A percentile compares a stretch with the other conserved stretches of the same genome.
phyloP scores from a whole-genome alignment of 2,113 vertebrate genomes.

The Rafetus swinhoei region DNA sequence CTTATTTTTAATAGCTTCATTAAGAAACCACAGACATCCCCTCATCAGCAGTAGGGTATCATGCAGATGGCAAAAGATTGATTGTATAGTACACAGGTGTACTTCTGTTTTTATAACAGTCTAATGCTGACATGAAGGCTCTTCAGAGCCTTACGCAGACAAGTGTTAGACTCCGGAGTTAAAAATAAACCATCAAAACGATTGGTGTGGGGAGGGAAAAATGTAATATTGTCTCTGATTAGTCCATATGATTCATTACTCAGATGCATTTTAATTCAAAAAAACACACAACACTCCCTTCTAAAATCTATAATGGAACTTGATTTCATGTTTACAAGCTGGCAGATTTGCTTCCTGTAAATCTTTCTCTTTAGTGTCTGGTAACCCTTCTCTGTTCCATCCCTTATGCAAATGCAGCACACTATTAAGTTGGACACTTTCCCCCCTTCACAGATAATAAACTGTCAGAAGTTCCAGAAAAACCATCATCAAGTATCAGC shows the following conservation, averaged over 20 bases:
- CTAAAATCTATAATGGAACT: background rate
- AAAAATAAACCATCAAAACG: fast-evolving
- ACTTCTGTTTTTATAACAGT: background rate
- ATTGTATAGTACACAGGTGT: fast-evolving
- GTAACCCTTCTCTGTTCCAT: background rate
- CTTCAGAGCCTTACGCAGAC: background rate
- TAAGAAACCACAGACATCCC: fast-evolving
- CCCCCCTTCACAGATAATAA: constrained; percentile 28
- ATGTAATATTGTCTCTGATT: fast-evolving
- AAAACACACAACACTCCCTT: background rate
- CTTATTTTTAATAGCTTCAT: background rate
- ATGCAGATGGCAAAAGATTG: fast-evolving
- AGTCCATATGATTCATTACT: fast-evolving
- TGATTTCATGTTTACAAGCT: background rate
- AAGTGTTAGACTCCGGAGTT: background rate
- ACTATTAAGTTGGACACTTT: background rate
- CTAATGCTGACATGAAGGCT: fast-evolving
- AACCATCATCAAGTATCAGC: constrained; percentile 15
- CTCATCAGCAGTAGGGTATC: background rate
- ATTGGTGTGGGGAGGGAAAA: background rate
- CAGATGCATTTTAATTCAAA: background rate
- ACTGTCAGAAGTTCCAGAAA: background rate
- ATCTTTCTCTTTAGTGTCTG: background rate
- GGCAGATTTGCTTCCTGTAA: background rate
- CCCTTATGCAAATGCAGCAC: background rate